A percentile compares a stretch with the other conserved stretches of the same genome.
Evolutionary conservation across 2,888 invertebrate species (phyloP).

Genomic region (Monopis laevigella): DNA sequence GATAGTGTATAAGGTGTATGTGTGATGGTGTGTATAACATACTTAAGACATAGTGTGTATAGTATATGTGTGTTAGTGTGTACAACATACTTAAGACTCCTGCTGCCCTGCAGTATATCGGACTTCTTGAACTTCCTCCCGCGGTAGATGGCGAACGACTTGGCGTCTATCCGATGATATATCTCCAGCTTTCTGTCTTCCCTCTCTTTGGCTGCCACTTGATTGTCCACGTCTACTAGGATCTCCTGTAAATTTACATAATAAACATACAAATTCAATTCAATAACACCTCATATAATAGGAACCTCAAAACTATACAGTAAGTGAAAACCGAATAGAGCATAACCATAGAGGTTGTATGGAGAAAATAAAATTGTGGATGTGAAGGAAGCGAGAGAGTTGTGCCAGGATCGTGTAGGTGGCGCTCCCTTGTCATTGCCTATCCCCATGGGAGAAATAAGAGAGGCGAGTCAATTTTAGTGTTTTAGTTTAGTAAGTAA

Average conservation of each 20-base stretch:
- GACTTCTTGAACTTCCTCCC: slow-evolving; percentile 94
- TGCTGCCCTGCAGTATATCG: slow-evolving; percentile 84
- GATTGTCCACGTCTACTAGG: slow-evolving; percentile 88
- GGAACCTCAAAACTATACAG: too few species aligned
- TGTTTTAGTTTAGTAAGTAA: not conserved
- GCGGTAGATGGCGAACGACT: slow-evolving; percentile 86
- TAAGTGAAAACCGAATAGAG: too few species aligned
- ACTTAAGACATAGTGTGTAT: too few species aligned
- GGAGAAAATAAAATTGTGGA: too few species aligned
- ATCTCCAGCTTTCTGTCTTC: slow-evolving; percentile 91
- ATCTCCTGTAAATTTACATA: slow-evolving; percentile 71
- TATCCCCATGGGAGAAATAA: not conserved
- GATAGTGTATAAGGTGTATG: too few species aligned
- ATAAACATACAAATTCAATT: too few species aligned
- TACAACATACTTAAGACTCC: slow-evolving; percentile 74
- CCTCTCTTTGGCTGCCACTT: slow-evolving; percentile 92
- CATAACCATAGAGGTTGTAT: too few species aligned
- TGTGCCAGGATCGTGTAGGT: not conserved
- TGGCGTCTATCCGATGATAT: slow-evolving; percentile 91
- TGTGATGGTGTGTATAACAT: too few species aligned
- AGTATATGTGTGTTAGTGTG: too few species aligned
- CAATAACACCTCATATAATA: too few species aligned
- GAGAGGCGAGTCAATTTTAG: not conserved
- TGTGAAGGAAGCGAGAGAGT: not conserved
- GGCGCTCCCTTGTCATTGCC: slow-evolving; percentile 4